phyloP scores from a whole-genome alignment of 2,888 invertebrate genomes.

The Ormia ochracea region DNA sequence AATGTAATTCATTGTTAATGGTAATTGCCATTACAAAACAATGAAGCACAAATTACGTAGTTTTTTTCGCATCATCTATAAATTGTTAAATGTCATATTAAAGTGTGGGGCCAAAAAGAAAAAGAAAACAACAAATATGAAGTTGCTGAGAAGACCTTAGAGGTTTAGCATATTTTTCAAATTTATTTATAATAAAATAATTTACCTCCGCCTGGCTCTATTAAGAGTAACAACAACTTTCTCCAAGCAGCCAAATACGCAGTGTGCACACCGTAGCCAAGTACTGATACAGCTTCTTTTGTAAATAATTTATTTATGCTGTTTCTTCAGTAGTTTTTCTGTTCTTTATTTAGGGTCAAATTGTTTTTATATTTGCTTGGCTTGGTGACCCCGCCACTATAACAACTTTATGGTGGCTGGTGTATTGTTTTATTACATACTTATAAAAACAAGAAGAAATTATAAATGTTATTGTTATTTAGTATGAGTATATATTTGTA shows the following conservation, averaged over 20 bases:
- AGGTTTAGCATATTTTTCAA: conserved; percentile 35
- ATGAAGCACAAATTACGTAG: conserved; percentile 12
- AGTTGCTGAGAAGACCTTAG: background rate
- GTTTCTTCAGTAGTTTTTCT: conserved; percentile 18
- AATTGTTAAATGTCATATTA: conserved; percentile 24
- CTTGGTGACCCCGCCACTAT: conserved; percentile 27
- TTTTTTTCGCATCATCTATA: conserved; percentile 5
- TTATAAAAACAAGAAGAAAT: conserved; percentile 14
- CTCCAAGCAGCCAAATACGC: background rate
- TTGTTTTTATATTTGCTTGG: background rate
- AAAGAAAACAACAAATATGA: background rate
- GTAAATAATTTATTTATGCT: conserved; percentile 31
- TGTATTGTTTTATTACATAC: conserved; percentile 2
- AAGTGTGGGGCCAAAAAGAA: background rate
- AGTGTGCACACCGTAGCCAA: background rate
- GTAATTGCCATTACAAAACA: conserved; percentile 30
- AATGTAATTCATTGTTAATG: conserved; percentile 43
- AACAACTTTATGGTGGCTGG: conserved; percentile 1
- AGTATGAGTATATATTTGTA: background rate
- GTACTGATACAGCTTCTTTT: conserved; percentile 36
- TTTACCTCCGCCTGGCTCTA: background rate
- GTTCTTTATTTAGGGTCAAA: background rate
- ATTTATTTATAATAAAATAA: conserved; percentile 29
- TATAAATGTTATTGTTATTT: conserved; percentile 11
- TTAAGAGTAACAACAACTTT: background rate